A percentile compares a stretch with the other conserved stretches of the same genome.
Evolutionary conservation across 2,113 vertebrate species (phyloP).

Genomic region (Chaenogobius annularis): DNA sequence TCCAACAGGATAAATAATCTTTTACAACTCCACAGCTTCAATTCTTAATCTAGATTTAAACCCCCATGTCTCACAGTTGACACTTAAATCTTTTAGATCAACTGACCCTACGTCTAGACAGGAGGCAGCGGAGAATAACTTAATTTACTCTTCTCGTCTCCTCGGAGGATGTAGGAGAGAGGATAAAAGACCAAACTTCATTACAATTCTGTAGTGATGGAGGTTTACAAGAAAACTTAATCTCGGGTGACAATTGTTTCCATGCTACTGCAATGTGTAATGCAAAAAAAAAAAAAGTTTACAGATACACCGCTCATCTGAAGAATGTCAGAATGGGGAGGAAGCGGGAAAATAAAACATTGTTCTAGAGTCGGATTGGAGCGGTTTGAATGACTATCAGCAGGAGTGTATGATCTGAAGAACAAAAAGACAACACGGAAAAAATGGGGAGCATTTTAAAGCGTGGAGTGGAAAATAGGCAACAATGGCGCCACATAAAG

Average conservation of each 20-base stretch:
- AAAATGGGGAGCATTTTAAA: conserved; percentile 11
- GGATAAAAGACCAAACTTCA: conserved; percentile 32
- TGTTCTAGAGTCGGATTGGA: conserved; percentile 47
- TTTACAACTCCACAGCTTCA: conserved; percentile 11
- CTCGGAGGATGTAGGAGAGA: conserved; percentile 10
- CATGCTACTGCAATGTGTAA: conserved; percentile 49
- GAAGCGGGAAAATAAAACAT: conserved; percentile 33
- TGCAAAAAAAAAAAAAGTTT: conserved; percentile 35
- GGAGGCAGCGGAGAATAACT: conserved; percentile 51
- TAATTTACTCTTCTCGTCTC: conserved; percentile 32
- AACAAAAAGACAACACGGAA: conserved; percentile 6
- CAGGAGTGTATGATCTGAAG: conserved; percentile 1
- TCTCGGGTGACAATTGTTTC: conserved; percentile 46
- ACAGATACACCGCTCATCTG: conserved; percentile 22
- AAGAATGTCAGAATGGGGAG: conserved; percentile 8
- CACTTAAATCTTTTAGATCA: conserved; percentile 48
- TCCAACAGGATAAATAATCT: background rate
- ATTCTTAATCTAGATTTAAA: conserved; percentile 29
- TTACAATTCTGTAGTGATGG: conserved; percentile 33
- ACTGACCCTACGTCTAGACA: conserved; percentile 52
- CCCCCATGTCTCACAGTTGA: conserved; percentile 34
- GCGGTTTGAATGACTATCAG: conserved; percentile 25
- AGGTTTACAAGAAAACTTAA: conserved; percentile 17
- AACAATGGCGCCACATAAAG: background rate
- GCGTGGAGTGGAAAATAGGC: conserved; percentile 21